Evolutionary conservation across 2,797 vertebrate species (phyloP).

Genomic region (Rhabdomys pumilio): DNA sequence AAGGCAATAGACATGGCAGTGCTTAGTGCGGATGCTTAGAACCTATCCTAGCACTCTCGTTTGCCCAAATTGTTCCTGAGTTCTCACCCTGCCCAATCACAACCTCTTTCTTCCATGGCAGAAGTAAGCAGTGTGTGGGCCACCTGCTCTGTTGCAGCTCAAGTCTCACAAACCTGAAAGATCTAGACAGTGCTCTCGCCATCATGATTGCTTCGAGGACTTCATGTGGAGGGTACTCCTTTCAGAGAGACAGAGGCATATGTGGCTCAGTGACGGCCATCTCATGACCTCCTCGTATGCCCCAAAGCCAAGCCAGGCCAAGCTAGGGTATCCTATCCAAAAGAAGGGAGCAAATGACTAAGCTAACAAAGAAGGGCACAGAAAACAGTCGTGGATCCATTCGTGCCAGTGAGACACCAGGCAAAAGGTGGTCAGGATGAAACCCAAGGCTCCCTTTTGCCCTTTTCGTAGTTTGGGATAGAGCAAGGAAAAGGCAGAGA

Average conservation of each 20-base stretch:
- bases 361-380: background rate
- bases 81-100: background rate
- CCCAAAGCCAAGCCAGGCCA: background rate
- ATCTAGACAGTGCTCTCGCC: background rate
- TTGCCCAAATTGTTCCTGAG: background rate
- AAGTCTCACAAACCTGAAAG: background rate
- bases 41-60: background rate
- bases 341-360: background rate
- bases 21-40: background rate
- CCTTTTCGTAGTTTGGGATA: background rate
- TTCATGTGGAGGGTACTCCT: rapidly evolving
- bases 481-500: background rate
- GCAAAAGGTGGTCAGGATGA: background rate
- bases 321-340: background rate
- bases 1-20: background rate
- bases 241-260: background rate
- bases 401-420: background rate
- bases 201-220: background rate
- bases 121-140: background rate
- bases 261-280: background rate
- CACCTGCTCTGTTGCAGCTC: background rate
- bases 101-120: rapidly evolving
- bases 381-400: background rate
- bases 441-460: background rate
- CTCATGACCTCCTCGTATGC: background rate